A percentile compares a stretch with the other conserved stretches of the same genome.
phyloP scores from a whole-genome alignment of 2,888 invertebrate genomes.

The Lycophotia porphyrea region DNA sequence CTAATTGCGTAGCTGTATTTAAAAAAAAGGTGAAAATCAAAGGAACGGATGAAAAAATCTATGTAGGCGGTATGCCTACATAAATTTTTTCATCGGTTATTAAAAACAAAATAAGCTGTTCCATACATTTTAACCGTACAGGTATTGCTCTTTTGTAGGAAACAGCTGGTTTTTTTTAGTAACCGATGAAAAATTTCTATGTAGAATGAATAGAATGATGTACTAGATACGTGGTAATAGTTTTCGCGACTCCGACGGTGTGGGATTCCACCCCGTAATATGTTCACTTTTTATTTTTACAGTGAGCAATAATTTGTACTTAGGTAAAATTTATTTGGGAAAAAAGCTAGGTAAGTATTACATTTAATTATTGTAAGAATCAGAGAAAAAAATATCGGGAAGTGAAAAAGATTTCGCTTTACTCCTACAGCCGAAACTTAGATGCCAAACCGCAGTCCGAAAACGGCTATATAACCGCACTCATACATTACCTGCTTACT shows the following conservation, averaged over 20 bases:
- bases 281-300: not conserved
- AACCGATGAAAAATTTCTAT: no score
- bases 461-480: constrained; percentile 33
- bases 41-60: no score
- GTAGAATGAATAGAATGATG: no score
- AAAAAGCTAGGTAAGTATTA: not conserved
- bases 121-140: no score
- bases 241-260: no score
- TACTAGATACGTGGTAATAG: no score
- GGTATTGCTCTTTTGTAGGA: no score
- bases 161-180: no score
- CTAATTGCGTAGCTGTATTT: not conserved
- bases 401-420: not conserved
- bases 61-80: no score
- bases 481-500: constrained; percentile 52
- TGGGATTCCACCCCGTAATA: no score
- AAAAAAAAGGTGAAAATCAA: not conserved
- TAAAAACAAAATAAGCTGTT: no score
- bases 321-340: not conserved
- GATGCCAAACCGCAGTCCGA: not conserved
- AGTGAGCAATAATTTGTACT: not conserved
- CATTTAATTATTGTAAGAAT: not conserved
- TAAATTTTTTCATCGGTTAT: no score
- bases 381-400: not conserved
- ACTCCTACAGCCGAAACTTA: not conserved